A percentile compares a stretch with the other conserved stretches of the same genome.
phyloP scores from a whole-genome alignment of 2,888 invertebrate genomes.

The Agonopterix subpropinquella region DNA sequence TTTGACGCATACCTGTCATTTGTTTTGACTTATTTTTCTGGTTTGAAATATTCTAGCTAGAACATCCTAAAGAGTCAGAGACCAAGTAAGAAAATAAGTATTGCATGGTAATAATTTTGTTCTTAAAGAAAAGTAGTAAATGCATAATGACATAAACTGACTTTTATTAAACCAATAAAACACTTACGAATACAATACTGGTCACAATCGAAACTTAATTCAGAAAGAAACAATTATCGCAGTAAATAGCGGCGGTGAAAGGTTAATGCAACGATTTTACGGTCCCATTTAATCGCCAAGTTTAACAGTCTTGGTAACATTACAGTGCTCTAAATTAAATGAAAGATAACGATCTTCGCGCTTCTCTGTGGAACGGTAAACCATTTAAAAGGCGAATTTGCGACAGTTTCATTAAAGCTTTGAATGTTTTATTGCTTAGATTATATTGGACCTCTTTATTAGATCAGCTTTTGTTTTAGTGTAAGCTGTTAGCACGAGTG shows the following conservation, averaged over 20 bases:
- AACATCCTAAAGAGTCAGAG: not conserved
- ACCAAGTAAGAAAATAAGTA: too few species aligned
- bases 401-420: constrained; percentile 14
- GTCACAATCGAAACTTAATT: constrained; percentile 13
- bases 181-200: too few species aligned
- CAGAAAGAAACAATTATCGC: constrained; percentile 50
- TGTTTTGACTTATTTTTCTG: too few species aligned
- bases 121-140: too few species aligned
- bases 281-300: constrained; percentile 43
- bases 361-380: constrained; percentile 11
- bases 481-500: too few species aligned
- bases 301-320: constrained; percentile 43
- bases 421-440: not conserved
- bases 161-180: too few species aligned
- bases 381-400: constrained; percentile 7
- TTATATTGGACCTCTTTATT: not conserved
- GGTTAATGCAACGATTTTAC: constrained; percentile 62
- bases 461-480: not conserved
- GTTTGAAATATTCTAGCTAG: not conserved
- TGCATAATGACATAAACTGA: too few species aligned
- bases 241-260: constrained; percentile 48
- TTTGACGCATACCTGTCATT: too few species aligned
- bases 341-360: constrained; percentile 27
- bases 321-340: constrained; percentile 54
- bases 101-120: too few species aligned